Evolutionary conservation across 2,113 vertebrate genomes (phyloP).

Genomic region (Prunella himalayana): DNA sequence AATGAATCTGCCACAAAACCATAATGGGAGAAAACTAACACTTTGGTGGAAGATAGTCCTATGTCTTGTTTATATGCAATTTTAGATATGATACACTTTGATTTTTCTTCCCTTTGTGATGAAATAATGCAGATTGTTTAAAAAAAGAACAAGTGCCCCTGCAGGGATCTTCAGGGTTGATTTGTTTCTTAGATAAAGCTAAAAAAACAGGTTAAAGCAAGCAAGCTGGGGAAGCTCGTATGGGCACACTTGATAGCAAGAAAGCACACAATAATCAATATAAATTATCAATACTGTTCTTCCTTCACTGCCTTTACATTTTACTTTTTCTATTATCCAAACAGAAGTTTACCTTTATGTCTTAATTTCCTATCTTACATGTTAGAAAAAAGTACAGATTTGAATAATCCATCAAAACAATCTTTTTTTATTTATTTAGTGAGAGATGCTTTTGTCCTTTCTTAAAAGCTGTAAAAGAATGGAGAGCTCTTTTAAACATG

Average conservation of each 20-base stretch:
- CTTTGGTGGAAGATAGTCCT: neutral
- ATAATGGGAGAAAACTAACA: neutral
- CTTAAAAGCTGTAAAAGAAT: neutral
- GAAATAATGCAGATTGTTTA: conserved; percentile 7
- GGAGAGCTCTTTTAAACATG: neutral
- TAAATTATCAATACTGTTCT: neutral
- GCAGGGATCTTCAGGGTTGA: neutral
- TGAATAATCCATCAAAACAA: neutral
- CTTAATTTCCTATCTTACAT: neutral
- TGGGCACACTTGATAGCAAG: neutral
- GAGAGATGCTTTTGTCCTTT: neutral
- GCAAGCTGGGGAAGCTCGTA: neutral
- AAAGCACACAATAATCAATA: neutral
- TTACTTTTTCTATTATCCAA: neutral
- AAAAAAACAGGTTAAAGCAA: neutral
- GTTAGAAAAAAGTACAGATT: neutral
- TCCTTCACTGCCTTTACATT: neutral
- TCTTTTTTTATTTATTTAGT: neutral
- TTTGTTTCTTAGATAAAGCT: neutral
- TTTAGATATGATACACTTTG: neutral
- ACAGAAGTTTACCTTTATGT: neutral
- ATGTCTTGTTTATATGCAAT: neutral
- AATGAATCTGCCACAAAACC: neutral
- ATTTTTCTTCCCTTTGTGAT: neutral
- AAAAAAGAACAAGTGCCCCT: neutral